Conservation (phyloP, 2,797 vertebrate genomes). For the Myotis pilosus region DNA sequence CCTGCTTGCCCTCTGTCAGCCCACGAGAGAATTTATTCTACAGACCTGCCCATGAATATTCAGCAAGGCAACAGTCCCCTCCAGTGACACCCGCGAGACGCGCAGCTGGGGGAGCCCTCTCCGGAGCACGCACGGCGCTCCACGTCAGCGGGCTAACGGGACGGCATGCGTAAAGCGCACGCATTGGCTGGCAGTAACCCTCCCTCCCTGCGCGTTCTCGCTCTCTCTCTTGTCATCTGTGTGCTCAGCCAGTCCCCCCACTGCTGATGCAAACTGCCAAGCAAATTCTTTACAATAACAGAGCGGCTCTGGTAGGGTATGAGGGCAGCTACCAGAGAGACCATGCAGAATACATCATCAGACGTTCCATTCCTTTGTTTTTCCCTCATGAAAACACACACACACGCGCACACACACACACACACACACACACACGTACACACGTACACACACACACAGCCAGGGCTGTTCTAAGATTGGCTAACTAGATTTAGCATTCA, state of each 20-base stretch:
- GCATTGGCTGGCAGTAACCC: background rate
- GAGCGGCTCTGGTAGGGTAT: constrained; percentile 33
- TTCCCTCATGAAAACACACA: background rate
- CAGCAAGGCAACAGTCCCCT: constrained; percentile 83
- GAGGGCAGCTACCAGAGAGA: constrained; percentile 58
- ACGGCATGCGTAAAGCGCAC: constrained; percentile 65
- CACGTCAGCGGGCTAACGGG: constrained; percentile 67
- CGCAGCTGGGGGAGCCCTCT: constrained; percentile 64
- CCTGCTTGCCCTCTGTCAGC: constrained; percentile 85
- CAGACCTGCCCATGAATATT: constrained; percentile 85
- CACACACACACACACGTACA: too few species aligned
- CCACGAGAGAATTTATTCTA: constrained; percentile 82
- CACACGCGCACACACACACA: background rate
- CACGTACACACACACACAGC: background rate
- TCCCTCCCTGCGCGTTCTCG: background rate
- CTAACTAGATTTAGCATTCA: constrained; percentile 16
- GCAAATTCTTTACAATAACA: constrained; percentile 72
- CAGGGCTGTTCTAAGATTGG: background rate
- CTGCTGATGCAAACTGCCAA: constrained; percentile 63
- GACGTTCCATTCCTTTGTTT: background rate
- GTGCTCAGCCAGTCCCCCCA: constrained; percentile 23
- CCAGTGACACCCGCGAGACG: constrained; percentile 81
- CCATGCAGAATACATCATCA: constrained; percentile 19
- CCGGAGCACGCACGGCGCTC: constrained; percentile 42
- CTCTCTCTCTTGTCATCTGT: constrained; percentile 59